Base-by-base conservation (phyloP, 2,113 vertebrate species). In the Pavo muticus region DNA sequence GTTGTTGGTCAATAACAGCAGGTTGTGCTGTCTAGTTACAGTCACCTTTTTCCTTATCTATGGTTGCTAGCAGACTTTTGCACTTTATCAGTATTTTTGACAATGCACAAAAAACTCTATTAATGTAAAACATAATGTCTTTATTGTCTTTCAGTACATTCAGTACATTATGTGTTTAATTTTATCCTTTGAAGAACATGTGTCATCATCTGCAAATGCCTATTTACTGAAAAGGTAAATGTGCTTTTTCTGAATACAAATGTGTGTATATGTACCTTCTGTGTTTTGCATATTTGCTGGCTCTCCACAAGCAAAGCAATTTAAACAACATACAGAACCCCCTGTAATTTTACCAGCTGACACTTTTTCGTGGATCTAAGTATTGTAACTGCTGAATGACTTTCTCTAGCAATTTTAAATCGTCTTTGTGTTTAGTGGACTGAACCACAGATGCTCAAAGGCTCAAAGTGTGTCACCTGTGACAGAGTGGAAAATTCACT, bases 151-250 rank as follows among this genome's bases (percentile, higher is more conserved):
- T 85, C 24, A 57, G 27, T 20, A 5, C 0, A 0, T 68, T 85
- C 24, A 57, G 27, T 20, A 5, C 0, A 0, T 65, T 50, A 35
- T 2, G 5, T 56, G 13, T 20, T 74, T 82, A 3, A 9, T 57
- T 71, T 16, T 45, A 4, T 7, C 17, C 9, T 91, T 87, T 73
- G 4, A 80, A 85, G n/a, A 70, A 15, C 24, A 29, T 70, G 10
- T 9, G 5, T 40, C 37, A 91, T 70, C n/a, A 65, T 76, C 48
- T 65, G 40, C 56, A 27, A 12, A 48, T 1, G 14, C 7, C 5
- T 19, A 24, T 40, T 90, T 87, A 13, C 6, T 75, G 11, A 29
- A 56, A 59, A 60, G 14, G 5, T 29, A 44, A 44, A 44, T 7
- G 13, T 14, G 25, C 25, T 73, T 84, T 44, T 25, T 1, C 44